These are phyloP conservation scores for Biston stratarius DNA, from an alignment of 2,888 invertebrate species.

Conservation along the genomic window DNA sequence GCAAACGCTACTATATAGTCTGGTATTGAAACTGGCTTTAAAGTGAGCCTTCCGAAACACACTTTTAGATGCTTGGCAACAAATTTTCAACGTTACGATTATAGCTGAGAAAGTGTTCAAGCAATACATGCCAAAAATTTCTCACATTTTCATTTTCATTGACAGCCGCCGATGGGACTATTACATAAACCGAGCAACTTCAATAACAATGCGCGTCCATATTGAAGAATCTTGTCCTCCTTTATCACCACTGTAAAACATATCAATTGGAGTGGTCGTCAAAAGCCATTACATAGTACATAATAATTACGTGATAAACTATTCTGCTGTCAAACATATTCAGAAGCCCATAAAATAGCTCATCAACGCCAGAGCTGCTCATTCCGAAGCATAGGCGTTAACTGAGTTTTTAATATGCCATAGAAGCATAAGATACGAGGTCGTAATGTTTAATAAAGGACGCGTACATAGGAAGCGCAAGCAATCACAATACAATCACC, in stretches of 20 bases:
- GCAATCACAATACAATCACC: constrained; percentile 86
- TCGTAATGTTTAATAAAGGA: constrained; percentile 73
- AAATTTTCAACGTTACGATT: no score
- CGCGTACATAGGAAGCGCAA: constrained; percentile 82
- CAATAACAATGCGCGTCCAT: neutral
- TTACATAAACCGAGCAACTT: neutral
- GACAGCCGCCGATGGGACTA: no score
- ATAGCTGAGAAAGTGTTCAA: no score
- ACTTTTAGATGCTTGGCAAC: no score
- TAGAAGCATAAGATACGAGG: constrained; percentile 46
- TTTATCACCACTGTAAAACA: constrained; percentile 25
- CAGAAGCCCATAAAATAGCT: constrained; percentile 52
- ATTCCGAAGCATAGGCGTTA: constrained; percentile 31
- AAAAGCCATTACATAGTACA: constrained; percentile 35
- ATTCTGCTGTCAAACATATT: constrained; percentile 45
- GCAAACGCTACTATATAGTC: no score
- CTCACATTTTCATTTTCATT: no score
- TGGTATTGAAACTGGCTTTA: no score
- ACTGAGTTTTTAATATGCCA: constrained; percentile 41
- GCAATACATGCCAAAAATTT: no score
- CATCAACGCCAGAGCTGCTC: constrained; percentile 44
- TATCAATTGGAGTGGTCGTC: constrained; percentile 30
- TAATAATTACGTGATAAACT: constrained; percentile 7
- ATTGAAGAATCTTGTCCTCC: neutral
- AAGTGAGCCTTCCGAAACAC: no score